Evolutionary conservation across 2,113 vertebrate genomes (phyloP).

Genomic region (Entosphenus tridentatus): DNA sequence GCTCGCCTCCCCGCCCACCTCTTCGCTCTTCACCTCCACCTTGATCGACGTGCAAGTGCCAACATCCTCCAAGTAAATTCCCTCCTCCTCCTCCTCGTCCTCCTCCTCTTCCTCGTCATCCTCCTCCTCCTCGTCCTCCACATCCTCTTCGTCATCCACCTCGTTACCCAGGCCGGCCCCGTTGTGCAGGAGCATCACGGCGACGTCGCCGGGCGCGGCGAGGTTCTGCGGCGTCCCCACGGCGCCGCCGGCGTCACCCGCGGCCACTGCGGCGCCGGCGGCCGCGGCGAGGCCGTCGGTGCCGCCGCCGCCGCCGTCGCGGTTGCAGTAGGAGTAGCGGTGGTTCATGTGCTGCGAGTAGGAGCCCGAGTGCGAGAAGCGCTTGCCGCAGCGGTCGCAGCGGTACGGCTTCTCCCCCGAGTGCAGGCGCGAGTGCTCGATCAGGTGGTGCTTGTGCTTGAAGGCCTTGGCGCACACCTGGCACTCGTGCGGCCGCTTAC

Average conservation of each 20-base stretch:
- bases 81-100: constrained; percentile 25
- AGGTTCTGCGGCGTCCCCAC: neutral
- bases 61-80: constrained; percentile 6
- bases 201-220: too few species aligned
- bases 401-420: constrained; percentile 47
- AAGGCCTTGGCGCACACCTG: constrained; percentile 43
- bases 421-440: constrained; percentile 41
- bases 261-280: constrained; percentile 13
- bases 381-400: constrained; percentile 45
- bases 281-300: constrained; percentile 22
- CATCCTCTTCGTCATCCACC: constrained; percentile 7
- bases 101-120: constrained; percentile 17
- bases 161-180: neutral
- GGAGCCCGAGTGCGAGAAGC: constrained; percentile 47
- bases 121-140: constrained; percentile 11
- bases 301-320: constrained; percentile 15
- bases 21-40: neutral
- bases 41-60: constrained; percentile 10
- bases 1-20: neutral
- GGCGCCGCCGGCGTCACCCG: constrained; percentile 6
- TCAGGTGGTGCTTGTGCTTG: constrained; percentile 48
- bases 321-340: constrained; percentile 42
- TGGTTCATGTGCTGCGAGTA: constrained; percentile 59
- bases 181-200: too few species aligned
- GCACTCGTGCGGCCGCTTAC: constrained; percentile 39